Percentiles rank a stretch among this genome's conserved stretches.
phyloP scores from a whole-genome alignment of 2,888 invertebrate genomes.

The Trilocha varians region DNA sequence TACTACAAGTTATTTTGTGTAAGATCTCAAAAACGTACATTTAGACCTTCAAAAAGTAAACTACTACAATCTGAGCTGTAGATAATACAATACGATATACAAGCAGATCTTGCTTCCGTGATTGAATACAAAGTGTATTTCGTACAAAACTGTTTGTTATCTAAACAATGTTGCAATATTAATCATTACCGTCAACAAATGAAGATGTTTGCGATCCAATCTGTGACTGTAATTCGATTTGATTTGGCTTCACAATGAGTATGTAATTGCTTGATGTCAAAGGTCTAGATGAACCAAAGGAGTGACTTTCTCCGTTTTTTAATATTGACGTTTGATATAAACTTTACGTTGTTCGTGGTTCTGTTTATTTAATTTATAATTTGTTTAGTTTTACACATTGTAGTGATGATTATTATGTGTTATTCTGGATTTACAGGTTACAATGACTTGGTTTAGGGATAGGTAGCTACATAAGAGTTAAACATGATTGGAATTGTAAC shows the following conservation, averaged over 20 bases:
- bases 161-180: neutral
- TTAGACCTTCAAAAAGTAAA: too few species aligned
- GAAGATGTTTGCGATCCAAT: conserved; percentile 3
- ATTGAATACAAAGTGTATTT: too few species aligned
- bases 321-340: neutral
- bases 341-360: neutral
- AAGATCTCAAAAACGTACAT: too few species aligned
- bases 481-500: too few species aligned
- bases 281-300: conserved; percentile 25
- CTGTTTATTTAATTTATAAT: neutral
- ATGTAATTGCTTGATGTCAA: conserved; percentile 43
- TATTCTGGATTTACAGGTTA: too few species aligned
- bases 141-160: neutral
- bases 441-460: too few species aligned
- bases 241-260: conserved; percentile 32
- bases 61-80: too few species aligned
- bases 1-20: too few species aligned
- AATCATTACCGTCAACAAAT: conserved; percentile 1
- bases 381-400: neutral
- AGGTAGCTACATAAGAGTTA: too few species aligned
- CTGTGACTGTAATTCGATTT: conserved; percentile 6
- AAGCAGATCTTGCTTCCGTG: too few species aligned
- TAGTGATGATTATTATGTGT: too few species aligned
- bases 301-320: conserved; percentile 20
- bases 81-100: too few species aligned